phyloP scores from a whole-genome alignment of 1,140 invertebrate species.

The Temnothorax curvispinosus region DNA sequence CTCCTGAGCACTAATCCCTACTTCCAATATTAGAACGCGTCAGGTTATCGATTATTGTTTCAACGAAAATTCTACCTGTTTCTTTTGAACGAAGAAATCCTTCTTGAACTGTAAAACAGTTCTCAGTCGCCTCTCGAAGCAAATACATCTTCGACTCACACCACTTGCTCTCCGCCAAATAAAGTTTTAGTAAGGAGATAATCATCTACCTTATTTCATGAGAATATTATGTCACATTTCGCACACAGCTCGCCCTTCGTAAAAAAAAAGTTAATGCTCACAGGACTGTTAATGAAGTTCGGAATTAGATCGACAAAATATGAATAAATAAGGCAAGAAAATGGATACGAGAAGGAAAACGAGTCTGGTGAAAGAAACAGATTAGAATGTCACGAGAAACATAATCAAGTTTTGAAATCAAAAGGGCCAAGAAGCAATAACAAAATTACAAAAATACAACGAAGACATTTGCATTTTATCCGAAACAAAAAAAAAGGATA shows the following conservation, averaged over 20 bases:
- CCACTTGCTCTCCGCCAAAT: background rate
- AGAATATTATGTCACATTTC: background rate
- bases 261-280: too few species aligned
- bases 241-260: too few species aligned
- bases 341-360: too few species aligned
- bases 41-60: background rate
- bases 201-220: background rate
- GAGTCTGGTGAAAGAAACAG: too few species aligned
- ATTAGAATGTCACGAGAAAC: too few species aligned
- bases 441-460: background rate
- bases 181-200: background rate
- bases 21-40: background rate
- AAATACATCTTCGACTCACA: background rate
- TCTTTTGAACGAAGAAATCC: background rate
- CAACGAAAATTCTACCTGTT: background rate
- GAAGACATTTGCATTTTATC: too few species aligned
- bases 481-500: too few species aligned
- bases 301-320: too few species aligned
- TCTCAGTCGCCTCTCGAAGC: background rate
- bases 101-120: background rate
- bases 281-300: too few species aligned
- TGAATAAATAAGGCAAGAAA: too few species aligned
- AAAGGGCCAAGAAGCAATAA: background rate
- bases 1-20: background rate
- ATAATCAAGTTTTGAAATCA: too few species aligned